A percentile compares a stretch with the other conserved stretches of the same genome.
Conservation (phyloP, 1,140 invertebrate species). For the Medauroidea extradentata region DNA sequence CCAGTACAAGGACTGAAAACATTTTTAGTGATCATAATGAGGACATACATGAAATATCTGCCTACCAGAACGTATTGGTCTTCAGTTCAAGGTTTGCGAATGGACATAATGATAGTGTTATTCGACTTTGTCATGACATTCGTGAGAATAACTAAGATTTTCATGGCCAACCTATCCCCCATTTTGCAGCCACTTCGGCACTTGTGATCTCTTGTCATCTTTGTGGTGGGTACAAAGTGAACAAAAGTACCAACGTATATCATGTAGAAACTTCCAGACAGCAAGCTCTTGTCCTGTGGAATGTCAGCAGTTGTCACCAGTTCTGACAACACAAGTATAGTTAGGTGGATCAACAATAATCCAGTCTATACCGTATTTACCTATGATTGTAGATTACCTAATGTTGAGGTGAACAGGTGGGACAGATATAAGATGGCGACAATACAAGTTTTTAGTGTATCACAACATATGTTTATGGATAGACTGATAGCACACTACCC, state of each 20-base stretch:
- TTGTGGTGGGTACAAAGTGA: conserved; percentile 15
- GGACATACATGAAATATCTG: conserved; percentile 18
- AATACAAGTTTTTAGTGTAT: conserved; percentile 24
- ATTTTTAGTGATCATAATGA: conserved; percentile 17
- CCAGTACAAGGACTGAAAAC: conserved; percentile 8
- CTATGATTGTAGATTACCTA: conserved; percentile 34
- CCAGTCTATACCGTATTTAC: conserved; percentile 32
- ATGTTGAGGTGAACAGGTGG: conserved; percentile 15
- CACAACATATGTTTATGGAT: conserved; percentile 34
- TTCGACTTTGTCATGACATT: conserved; percentile 21
- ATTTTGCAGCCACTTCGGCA: conserved; percentile 3
- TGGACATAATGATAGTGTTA: conserved; percentile 29
- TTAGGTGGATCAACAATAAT: conserved; percentile 29
- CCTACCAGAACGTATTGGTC: conserved; percentile 15
- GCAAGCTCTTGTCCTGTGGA: conserved; percentile 19
- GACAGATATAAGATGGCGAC: conserved; percentile 20
- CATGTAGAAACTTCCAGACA: conserved; percentile 12
- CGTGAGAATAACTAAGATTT: conserved; percentile 34
- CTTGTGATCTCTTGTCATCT: conserved; percentile 6
- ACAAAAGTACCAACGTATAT: conserved; percentile 13
- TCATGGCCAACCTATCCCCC: conserved; percentile 40
- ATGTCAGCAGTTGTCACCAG: conserved; percentile 9
- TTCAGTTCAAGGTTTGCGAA: conserved; percentile 8
- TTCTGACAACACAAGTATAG: conserved; percentile 26
- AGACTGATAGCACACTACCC: conserved; percentile 28